Percentiles rank a stretch among this genome's conserved stretches.
phyloP scores from a whole-genome alignment of 2,888 invertebrate species.

The Notocelia uddmanniana region DNA sequence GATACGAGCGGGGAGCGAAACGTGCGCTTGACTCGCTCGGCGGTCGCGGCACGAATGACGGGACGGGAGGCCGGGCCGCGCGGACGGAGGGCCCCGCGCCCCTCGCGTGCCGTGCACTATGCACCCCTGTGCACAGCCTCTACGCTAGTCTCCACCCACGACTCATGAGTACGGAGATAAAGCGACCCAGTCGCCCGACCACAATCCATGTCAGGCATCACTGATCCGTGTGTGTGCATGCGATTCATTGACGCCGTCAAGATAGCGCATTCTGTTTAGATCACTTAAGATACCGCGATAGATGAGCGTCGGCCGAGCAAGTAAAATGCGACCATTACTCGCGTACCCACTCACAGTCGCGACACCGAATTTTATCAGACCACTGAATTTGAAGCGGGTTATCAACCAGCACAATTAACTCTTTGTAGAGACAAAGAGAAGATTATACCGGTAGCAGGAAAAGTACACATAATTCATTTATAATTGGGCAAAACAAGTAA shows the following conservation, averaged over 20 bases:
- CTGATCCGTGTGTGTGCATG: slow-evolving; percentile 61
- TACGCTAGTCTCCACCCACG: slow-evolving; percentile 44
- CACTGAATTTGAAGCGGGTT: slow-evolving; percentile 39
- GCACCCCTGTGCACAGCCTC: slow-evolving; percentile 77
- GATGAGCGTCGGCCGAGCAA: slow-evolving; percentile 54
- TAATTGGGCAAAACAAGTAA: slow-evolving; percentile 37
- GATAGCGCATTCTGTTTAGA: slow-evolving; percentile 70
- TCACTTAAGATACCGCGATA: slow-evolving; percentile 64
- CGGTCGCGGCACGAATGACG: slow-evolving; percentile 65
- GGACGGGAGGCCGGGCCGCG: slow-evolving; percentile 56
- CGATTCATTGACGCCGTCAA: slow-evolving; percentile 76
- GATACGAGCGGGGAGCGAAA: slow-evolving; percentile 51
- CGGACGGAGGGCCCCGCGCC: slow-evolving; percentile 58
- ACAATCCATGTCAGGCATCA: slow-evolving; percentile 60
- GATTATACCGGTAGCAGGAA: slow-evolving; percentile 31
- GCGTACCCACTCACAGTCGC: neutral
- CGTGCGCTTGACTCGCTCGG: slow-evolving; percentile 60
- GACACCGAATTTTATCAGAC: slow-evolving; percentile 27
- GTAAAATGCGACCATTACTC: slow-evolving; percentile 36
- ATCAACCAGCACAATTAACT: slow-evolving; percentile 37
- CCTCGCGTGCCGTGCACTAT: slow-evolving; percentile 66
- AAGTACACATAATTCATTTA: slow-evolving; percentile 30
- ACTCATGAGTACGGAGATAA: slow-evolving; percentile 70
- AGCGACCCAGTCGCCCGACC: slow-evolving; percentile 60
- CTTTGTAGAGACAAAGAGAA: slow-evolving; percentile 37